These are phyloP conservation scores for Camponotus vicinus DNA, from an alignment of 1,140 invertebrate genomes.

Conservation along the genomic window DNA sequence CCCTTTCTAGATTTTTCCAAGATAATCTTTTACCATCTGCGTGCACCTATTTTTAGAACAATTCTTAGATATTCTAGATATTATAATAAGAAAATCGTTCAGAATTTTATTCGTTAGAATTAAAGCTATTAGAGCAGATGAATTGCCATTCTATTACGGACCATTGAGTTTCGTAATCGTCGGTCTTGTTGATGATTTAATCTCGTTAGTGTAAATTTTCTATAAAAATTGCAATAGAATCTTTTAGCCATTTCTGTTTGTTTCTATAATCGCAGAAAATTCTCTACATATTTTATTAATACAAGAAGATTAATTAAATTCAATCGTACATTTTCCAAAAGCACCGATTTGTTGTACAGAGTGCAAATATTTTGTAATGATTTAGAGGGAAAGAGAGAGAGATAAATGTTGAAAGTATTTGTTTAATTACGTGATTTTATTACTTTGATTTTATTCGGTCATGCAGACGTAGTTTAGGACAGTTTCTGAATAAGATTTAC, in stretches of 20 bases:
- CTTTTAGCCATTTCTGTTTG: conserved; percentile 13
- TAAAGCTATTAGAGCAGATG: conserved; percentile 32
- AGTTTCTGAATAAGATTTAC: conserved; percentile 68
- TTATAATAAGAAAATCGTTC: conserved; percentile 52
- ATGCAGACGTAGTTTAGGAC: conserved; percentile 39
- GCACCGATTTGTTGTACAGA: conserved; percentile 33
- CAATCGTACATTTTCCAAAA: conserved; percentile 32
- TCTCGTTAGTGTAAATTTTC: conserved; percentile 48
- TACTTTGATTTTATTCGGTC: conserved; percentile 16
- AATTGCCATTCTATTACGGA: conserved; percentile 30
- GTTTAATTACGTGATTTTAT: conserved; percentile 19
- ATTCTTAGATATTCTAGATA: conserved; percentile 57
- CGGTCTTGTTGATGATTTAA: conserved; percentile 60
- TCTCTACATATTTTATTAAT: conserved; percentile 35
- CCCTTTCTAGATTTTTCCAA: background rate
- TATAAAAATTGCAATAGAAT: conserved; percentile 10
- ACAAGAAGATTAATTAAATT: conserved; percentile 21
- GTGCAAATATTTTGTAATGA: conserved; percentile 22
- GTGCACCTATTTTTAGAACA: conserved; percentile 15
- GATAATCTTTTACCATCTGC: background rate
- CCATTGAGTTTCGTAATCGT: conserved; percentile 48
- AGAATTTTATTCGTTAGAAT: conserved; percentile 49
- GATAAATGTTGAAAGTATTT: conserved; percentile 29
- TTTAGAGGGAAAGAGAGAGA: background rate
- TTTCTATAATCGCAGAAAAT: background rate